Conservation (phyloP, 30 jellyfish, hydroid and myxozoan genomes). For the Pseudorhiza aurosa region DNA sequence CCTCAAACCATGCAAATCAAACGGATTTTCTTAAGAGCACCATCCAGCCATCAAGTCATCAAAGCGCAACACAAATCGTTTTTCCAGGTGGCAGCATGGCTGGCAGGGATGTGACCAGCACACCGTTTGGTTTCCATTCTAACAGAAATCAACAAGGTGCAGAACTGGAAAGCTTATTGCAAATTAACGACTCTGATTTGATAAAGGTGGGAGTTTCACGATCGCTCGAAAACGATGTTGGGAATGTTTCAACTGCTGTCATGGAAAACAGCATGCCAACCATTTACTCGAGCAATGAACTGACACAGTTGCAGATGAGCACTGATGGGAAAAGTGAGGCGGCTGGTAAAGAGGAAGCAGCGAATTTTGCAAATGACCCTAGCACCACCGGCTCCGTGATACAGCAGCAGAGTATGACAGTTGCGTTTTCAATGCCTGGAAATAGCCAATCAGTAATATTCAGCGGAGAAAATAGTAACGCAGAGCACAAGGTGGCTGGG, state of each 20-base stretch:
- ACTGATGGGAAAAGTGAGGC: neutral
- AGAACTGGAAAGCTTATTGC: conserved; percentile 37
- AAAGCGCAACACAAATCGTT: conserved; percentile 13
- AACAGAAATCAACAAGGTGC: conserved; percentile 22
- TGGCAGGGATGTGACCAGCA: conserved; percentile 1
- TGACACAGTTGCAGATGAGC: neutral
- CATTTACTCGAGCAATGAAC: neutral
- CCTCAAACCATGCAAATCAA: conserved; percentile 32
- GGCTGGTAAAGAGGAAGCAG: neutral
- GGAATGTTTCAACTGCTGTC: neutral
- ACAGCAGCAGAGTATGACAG: conserved; percentile 1
- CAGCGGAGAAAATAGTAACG: neutral
- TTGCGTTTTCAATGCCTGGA: conserved; percentile 11
- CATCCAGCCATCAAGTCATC: conserved; percentile 13
- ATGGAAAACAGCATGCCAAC: conserved; percentile 19
- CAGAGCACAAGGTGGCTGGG: neutral
- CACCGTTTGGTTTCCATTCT: conserved; percentile 14
- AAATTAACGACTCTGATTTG: conserved; percentile 44
- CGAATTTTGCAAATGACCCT: neutral
- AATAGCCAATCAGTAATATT: conserved; percentile 6
- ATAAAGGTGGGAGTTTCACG: conserved; percentile 19
- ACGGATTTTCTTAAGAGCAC: conserved; percentile 41
- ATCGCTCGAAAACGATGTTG: conserved; percentile 1
- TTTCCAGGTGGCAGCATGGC: conserved; percentile 3
- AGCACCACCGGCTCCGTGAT: neutral